phyloP scores from a whole-genome alignment of 2,113 vertebrate genomes.

The Engraulis encrasicolus region DNA sequence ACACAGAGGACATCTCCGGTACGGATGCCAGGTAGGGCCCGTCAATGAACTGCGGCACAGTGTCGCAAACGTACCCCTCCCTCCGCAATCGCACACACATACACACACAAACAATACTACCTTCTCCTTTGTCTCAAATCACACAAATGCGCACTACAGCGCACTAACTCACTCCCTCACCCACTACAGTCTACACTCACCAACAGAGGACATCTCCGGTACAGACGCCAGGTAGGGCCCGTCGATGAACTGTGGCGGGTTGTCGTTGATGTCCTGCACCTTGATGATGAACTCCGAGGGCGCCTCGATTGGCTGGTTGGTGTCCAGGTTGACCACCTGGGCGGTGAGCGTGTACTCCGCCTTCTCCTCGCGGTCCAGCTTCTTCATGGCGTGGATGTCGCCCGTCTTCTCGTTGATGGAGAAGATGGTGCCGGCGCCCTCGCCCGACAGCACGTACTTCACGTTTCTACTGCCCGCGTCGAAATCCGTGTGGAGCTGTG shows the following conservation, averaged over 20 bases:
- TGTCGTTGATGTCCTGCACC: slow-evolving; percentile 99
- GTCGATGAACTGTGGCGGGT: slow-evolving; percentile 91
- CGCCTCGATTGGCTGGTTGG: slow-evolving; percentile 89
- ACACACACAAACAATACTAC: no score
- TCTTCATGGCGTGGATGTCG: slow-evolving; percentile 98
- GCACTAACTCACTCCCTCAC: no score
- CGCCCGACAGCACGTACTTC: slow-evolving; percentile 93
- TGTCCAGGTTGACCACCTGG: slow-evolving; percentile 91
- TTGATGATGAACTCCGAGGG: slow-evolving; percentile 99
- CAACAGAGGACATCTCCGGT: slow-evolving; percentile 95
- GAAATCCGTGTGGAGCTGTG: slow-evolving; percentile 94
- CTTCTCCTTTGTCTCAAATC: no score
- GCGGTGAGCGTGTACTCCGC: slow-evolving; percentile 96
- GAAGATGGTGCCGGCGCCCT: slow-evolving; percentile 97
- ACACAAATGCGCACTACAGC: no score
- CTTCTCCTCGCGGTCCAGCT: slow-evolving; percentile 97
- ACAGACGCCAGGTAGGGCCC: slow-evolving; percentile 92
- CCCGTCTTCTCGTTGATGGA: slow-evolving; percentile 96
- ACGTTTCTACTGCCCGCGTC: slow-evolving; percentile 90
- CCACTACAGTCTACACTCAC: no score
- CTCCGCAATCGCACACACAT: no score
- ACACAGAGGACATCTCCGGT: slow-evolving; percentile 94
- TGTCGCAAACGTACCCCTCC: no score
- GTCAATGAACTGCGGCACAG: no score
- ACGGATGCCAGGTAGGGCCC: slow-evolving; percentile 92